Evolutionary conservation across 2,888 invertebrate genomes (phyloP).

Genomic region (Apamea anceps): DNA sequence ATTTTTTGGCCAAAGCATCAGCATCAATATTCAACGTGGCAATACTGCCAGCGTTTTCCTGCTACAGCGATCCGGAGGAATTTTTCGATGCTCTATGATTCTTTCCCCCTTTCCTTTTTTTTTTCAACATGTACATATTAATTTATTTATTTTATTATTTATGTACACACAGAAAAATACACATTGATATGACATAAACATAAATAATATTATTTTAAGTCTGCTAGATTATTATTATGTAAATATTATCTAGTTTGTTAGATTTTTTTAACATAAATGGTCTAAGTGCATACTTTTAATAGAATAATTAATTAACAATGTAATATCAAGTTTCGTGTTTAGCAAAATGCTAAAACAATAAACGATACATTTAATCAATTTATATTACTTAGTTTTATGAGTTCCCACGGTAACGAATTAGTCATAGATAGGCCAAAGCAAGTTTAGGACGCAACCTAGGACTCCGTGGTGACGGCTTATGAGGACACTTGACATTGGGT

Average conservation of each 20-base stretch:
- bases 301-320: neutral
- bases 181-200: no score
- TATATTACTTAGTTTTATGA: slow-evolving; percentile 3
- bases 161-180: no score
- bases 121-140: no score
- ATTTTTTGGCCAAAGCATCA: no score
- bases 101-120: neutral
- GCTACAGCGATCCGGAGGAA: neutral
- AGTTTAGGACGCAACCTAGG: slow-evolving; percentile 7
- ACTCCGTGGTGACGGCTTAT: neutral
- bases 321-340: slow-evolving; percentile 3
- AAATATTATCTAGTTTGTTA: neutral
- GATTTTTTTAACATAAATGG: neutral
- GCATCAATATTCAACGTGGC: neutral
- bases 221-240: neutral
- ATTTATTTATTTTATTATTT: no score
- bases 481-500: slow-evolving; percentile 38
- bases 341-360: slow-evolving; percentile 29
- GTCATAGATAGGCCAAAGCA: slow-evolving; percentile 15
- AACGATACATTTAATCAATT: neutral
- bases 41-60: neutral
- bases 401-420: slow-evolving; percentile 48
- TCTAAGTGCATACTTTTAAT: neutral
- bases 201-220: neutral
- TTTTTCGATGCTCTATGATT: neutral